phyloP scores from a whole-genome alignment of 2,888 invertebrate species.

The Apotomis turbidana region DNA sequence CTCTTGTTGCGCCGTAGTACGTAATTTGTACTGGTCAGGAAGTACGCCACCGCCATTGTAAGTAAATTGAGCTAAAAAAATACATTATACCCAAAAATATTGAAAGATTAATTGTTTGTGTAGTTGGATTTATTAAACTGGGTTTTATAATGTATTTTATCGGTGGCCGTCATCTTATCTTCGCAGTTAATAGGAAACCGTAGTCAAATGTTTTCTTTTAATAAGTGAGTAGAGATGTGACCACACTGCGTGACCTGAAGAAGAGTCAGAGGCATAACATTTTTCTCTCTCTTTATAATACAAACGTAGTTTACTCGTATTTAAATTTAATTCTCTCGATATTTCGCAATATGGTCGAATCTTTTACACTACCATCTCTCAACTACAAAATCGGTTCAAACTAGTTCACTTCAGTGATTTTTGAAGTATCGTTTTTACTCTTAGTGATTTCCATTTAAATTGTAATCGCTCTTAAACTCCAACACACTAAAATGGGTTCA shows the following conservation, averaged over 20 bases:
- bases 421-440: too few species aligned
- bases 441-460: too few species aligned
- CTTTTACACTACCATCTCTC: background rate
- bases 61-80: too few species aligned
- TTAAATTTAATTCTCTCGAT: slow-evolving; percentile 14
- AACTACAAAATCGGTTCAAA: background rate
- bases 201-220: background rate
- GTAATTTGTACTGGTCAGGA: too few species aligned
- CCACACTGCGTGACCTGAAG: background rate
- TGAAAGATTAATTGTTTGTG: background rate
- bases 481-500: too few species aligned
- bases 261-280: slow-evolving; percentile 5
- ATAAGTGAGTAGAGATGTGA: background rate
- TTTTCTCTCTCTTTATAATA: slow-evolving; percentile 12
- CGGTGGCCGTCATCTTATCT: slow-evolving; percentile 8
- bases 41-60: too few species aligned
- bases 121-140: background rate
- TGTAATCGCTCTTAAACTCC: too few species aligned
- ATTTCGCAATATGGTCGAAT: background rate
- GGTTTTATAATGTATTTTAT: background rate
- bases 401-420: too few species aligned
- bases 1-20: too few species aligned
- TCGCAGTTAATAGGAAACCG: slow-evolving; percentile 15
- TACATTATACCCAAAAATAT: background rate
- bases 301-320: background rate